These are phyloP conservation scores for Heliconius nattereri DNA, from an alignment of 1,140 invertebrate species.

Conservation along the genomic window DNA sequence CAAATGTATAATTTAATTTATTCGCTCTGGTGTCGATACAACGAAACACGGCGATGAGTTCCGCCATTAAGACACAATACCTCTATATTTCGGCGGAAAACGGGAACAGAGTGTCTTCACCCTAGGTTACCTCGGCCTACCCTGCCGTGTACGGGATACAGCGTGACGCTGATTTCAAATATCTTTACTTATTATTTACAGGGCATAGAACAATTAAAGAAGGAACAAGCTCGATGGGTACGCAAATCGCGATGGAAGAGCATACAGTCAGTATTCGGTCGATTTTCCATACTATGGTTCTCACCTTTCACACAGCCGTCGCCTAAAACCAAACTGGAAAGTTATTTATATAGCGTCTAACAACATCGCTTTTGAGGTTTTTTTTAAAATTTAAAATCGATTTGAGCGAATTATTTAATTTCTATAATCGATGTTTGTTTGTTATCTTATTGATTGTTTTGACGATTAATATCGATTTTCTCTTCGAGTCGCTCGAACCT, in stretches of 20 bases:
- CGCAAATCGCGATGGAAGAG: constrained; percentile 96
- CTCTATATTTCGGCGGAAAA: too few relatives aligned
- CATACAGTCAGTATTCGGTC: constrained; percentile 96
- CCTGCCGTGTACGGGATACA: too few relatives aligned
- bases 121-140: too few relatives aligned
- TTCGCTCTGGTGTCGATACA: not conserved
- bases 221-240: constrained; percentile 95
- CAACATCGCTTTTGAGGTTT: constrained; percentile 16
- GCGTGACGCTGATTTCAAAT: not conserved
- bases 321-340: constrained; percentile 87
- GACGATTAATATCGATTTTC: not conserved
- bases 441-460: constrained; percentile 3
- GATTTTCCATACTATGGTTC: constrained; percentile 96
- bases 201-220: constrained; percentile 97
- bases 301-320: constrained; percentile 95
- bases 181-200: constrained; percentile 67
- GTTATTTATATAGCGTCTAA: constrained; percentile 89
- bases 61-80: too few relatives aligned
- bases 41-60: not conserved
- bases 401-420: not conserved
- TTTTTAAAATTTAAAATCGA: not conserved
- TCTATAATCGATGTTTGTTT: not conserved
- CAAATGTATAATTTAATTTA: not conserved
- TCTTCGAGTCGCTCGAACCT: not conserved
- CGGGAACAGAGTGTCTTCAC: too few relatives aligned